Base-by-base conservation (phyloP, 64 coral and sea anemone genomes). In the Pachyseris speciosa region DNA sequence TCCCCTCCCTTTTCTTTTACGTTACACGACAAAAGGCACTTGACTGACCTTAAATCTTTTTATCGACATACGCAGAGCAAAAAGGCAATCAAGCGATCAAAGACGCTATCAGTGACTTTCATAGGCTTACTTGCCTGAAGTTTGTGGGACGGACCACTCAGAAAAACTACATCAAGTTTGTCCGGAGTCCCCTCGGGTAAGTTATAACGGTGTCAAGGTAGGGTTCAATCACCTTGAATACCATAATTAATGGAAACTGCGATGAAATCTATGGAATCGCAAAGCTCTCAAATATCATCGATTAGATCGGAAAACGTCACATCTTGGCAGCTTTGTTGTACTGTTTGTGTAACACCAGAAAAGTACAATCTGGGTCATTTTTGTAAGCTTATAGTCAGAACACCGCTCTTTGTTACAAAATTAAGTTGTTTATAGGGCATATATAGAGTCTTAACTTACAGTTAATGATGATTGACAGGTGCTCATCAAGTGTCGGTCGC, bases 81-180 rank as follows among this genome's bases (percentile, higher is more conserved):
- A 10, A 33, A 55, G 76, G 76, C 3, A 34, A 60, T 16, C 17
- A 80, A 59, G 76, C 76, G 9, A 80, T 80, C 31, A 37, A 60
- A 10, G 76, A 80, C 7, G 76, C 76, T 3, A 80, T 80, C 3
- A n/a, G 0, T 1, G 76, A 80, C 52, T 80, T 60, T 80, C 76
- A 80, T 22, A 58, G 22, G 7, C 19, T 37, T 17, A 80, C 76
- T 17, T 80, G 76, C 32, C 2, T 80, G 51, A 80, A 80, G 17
- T 80, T 80, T 60, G 76, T 80, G 16, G 12, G 13, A 30, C 58
- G 76, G 76, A 80, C 76, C 33, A 80, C 76, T 13, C 76, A 80
- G 33, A 80, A 38, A 80, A 80, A 80, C 31, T 80, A 80, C 17
- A 53, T 80, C 31, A 61, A 20, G 52, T 80, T 80, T 9, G 38